Percentiles rank a stretch among this genome's conserved stretches.
Evolutionary conservation across 2,113 vertebrate species (phyloP).

Genomic region (Cavia porcellus): DNA sequence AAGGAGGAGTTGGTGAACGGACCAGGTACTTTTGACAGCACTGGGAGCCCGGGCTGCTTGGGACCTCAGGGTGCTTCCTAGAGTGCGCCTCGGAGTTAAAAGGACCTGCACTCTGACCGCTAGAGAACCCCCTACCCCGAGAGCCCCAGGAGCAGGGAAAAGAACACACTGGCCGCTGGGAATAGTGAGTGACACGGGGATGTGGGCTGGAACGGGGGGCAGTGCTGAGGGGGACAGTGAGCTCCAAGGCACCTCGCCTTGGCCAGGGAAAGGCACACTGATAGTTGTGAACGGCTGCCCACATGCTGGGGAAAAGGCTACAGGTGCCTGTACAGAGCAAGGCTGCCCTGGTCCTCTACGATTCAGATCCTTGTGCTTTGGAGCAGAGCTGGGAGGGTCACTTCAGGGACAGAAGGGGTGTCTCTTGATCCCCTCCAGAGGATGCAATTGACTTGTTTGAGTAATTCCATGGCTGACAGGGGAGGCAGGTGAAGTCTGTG

Average conservation of each 20-base stretch:
- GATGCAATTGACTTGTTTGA: not conserved
- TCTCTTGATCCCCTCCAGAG: not conserved
- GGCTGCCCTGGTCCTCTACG: not conserved
- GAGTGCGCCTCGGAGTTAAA: not conserved
- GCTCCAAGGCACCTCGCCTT: rapidly evolving
- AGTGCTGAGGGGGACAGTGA: not conserved
- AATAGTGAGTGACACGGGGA: not conserved
- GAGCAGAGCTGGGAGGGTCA: not conserved
- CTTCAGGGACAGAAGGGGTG: not conserved
- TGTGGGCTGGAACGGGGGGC: rapidly evolving
- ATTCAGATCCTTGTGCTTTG: too few relatives aligned
- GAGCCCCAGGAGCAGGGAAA: not conserved
- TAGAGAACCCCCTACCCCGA: not conserved
- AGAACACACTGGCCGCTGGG: not conserved
- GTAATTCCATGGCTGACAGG: not conserved
- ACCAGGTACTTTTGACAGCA: not conserved
- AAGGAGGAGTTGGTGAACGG: not conserved
- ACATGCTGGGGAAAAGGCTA: rapidly evolving
- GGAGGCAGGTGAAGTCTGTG: not conserved
- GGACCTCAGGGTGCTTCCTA: not conserved
- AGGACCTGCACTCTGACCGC: not conserved
- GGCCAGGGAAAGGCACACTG: not conserved
- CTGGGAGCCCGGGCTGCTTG: not conserved
- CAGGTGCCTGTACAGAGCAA: not conserved
- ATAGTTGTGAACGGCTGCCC: not conserved